Conservation (phyloP, 2,888 invertebrate species). For the Oxytorus armatus region DNA sequence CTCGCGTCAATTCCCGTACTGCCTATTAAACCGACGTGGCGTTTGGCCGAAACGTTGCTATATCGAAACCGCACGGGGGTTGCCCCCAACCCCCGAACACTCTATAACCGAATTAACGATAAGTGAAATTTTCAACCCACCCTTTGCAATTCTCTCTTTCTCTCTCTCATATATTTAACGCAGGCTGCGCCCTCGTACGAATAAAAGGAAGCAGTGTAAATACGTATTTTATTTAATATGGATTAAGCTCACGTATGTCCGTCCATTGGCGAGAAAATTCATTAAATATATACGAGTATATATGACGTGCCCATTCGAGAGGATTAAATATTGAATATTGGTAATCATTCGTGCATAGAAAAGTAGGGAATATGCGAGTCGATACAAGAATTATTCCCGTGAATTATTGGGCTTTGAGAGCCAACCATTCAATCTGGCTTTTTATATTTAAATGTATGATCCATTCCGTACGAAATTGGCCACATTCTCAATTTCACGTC, state of each 20-base stretch:
- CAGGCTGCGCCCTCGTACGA: background rate
- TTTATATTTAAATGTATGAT: no score
- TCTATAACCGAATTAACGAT: conserved; percentile 34
- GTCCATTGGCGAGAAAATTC: background rate
- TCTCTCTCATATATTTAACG: background rate
- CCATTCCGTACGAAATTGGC: no score
- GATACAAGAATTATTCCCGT: background rate
- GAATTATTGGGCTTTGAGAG: conserved; percentile 15
- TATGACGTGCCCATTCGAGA: background rate
- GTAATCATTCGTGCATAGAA: background rate
- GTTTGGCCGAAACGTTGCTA: background rate
- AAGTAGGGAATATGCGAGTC: background rate
- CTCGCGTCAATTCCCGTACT: background rate
- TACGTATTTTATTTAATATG: background rate
- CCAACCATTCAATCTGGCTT: background rate
- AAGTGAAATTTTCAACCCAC: conserved; percentile 21
- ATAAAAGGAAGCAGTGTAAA: background rate
- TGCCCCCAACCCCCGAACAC: background rate
- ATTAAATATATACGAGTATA: background rate
- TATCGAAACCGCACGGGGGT: conserved; percentile 3
- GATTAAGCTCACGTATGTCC: background rate
- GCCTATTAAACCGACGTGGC: background rate
- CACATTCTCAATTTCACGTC: no score
- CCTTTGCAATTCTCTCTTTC: background rate
- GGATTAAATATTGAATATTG: conserved; percentile 3